phyloP scores from a whole-genome alignment of 2,797 vertebrate species.

The Chelmon rostratus region DNA sequence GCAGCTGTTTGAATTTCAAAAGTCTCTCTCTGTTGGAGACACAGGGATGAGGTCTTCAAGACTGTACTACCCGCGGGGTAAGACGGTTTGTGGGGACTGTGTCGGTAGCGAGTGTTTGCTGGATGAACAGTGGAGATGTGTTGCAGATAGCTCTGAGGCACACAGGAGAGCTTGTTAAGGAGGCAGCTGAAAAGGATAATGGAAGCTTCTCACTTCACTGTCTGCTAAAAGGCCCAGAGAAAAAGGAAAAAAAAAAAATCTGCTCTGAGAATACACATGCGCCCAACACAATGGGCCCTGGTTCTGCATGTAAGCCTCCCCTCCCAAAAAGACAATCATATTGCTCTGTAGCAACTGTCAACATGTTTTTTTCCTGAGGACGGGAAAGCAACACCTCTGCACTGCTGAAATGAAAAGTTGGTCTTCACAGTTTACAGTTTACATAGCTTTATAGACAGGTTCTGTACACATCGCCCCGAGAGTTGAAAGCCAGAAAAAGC shows the following conservation, averaged over 20 bases:
- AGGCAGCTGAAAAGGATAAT: slow-evolving; percentile 69
- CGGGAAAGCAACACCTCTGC: slow-evolving; percentile 12
- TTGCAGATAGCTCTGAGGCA: slow-evolving; percentile 70
- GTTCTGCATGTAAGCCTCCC: slow-evolving; percentile 25
- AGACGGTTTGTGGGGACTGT: slow-evolving; percentile 58
- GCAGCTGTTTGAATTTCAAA: slow-evolving; percentile 49
- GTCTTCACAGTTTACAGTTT: slow-evolving; percentile 27
- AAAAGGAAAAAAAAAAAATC: slow-evolving; percentile 19
- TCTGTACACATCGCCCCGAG: slow-evolving; percentile 12
- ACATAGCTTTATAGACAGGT: slow-evolving; percentile 11
- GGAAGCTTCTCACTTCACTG: slow-evolving; percentile 66
- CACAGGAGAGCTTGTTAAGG: slow-evolving; percentile 81
- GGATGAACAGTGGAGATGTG: slow-evolving; percentile 65
- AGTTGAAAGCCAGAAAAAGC: slow-evolving; percentile 19
- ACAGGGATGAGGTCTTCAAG: slow-evolving; percentile 31
- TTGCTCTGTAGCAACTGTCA: slow-evolving; percentile 21
- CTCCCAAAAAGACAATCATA: slow-evolving; percentile 26
- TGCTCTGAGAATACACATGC: slow-evolving; percentile 35
- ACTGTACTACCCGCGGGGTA: slow-evolving; percentile 25
- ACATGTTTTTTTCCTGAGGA: slow-evolving; percentile 19
- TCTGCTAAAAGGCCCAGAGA: slow-evolving; percentile 53
- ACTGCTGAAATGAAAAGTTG: slow-evolving; percentile 45
- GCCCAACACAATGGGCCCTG: slow-evolving; percentile 16
- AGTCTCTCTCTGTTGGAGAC: slow-evolving; percentile 23
- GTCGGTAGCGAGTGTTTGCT: slow-evolving; percentile 40